These are phyloP conservation scores for Schizopygopsis pylzovi DNA, from an alignment of 2,797 vertebrate genomes.

Conservation along the genomic window DNA sequence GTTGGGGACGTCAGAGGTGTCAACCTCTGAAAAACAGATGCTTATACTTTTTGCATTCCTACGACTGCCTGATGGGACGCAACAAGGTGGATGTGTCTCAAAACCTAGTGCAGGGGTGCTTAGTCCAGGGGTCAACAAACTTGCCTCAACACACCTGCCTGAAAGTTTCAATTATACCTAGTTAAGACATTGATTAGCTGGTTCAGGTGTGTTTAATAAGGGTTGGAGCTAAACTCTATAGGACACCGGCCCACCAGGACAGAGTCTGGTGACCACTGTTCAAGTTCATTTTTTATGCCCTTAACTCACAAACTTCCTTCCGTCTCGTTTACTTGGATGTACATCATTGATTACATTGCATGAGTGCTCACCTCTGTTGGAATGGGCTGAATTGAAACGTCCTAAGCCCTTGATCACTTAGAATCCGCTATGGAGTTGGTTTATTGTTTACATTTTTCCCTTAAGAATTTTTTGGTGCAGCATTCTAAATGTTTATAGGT, in stretches of 20 bases:
- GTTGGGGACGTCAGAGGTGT: constrained; percentile 23
- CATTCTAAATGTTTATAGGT: too few relatives aligned
- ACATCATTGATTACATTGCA: too few relatives aligned
- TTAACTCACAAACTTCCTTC: too few relatives aligned
- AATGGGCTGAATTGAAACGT: too few relatives aligned
- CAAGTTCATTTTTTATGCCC: too few relatives aligned
- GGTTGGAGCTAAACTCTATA: not conserved
- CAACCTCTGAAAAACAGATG: constrained; percentile 70
- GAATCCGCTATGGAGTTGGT: too few relatives aligned
- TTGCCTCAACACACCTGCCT: not conserved
- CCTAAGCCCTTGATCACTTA: too few relatives aligned
- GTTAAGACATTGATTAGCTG: not conserved
- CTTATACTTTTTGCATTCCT: constrained; percentile 55
- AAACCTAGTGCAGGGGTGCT: not conserved
- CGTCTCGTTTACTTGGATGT: too few relatives aligned
- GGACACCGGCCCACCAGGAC: too few relatives aligned
- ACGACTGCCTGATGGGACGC: constrained; percentile 9
- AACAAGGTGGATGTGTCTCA: constrained; percentile 24
- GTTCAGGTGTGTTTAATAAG: not conserved
- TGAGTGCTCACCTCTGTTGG: too few relatives aligned
- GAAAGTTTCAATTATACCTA: not conserved
- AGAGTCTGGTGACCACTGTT: not conserved
- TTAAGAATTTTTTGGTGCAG: too few relatives aligned
- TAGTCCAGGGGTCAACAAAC: not conserved
- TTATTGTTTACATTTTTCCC: too few relatives aligned